phyloP scores from a whole-genome alignment of 2,113 vertebrate genomes.

The Hypanus sabinus region DNA sequence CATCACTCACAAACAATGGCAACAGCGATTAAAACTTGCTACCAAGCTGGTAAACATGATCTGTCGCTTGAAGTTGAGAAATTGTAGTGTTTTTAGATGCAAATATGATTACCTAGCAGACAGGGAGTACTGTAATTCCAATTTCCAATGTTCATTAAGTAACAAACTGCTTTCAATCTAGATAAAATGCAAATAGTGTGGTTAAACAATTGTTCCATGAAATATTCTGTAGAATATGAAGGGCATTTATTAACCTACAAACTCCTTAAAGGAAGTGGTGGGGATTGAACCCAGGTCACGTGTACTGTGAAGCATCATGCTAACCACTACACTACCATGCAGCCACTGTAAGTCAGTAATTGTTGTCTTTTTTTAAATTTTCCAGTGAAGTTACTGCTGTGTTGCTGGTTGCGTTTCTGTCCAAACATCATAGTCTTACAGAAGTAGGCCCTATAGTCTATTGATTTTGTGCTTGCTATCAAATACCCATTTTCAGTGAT shows the following conservation, averaged over 20 bases:
- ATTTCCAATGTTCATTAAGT: background rate
- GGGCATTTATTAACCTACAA: background rate
- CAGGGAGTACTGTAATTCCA: too few relatives aligned
- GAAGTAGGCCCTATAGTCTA: too few relatives aligned
- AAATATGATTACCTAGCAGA: background rate
- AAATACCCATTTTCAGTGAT: too few relatives aligned
- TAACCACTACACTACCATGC: too few relatives aligned
- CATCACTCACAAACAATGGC: background rate
- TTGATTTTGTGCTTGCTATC: too few relatives aligned
- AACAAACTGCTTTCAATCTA: background rate
- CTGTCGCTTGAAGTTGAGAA: background rate
- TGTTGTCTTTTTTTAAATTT: background rate
- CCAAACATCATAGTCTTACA: background rate
- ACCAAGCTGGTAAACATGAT: background rate
- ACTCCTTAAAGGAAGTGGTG: too few relatives aligned
- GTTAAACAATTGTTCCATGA: background rate
- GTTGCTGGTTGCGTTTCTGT: background rate
- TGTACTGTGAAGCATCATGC: too few relatives aligned
- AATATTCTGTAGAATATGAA: background rate
- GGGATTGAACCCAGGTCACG: too few relatives aligned
- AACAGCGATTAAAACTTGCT: background rate
- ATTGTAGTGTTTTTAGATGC: background rate
- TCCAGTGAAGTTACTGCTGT: background rate
- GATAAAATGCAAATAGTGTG: background rate
- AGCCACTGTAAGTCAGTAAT: background rate